Evolutionary conservation across 2,797 vertebrate species (phyloP), one percentile per base, ranked within the genome.

Genomic region (Gymnodraco acuticeps): DNA sequence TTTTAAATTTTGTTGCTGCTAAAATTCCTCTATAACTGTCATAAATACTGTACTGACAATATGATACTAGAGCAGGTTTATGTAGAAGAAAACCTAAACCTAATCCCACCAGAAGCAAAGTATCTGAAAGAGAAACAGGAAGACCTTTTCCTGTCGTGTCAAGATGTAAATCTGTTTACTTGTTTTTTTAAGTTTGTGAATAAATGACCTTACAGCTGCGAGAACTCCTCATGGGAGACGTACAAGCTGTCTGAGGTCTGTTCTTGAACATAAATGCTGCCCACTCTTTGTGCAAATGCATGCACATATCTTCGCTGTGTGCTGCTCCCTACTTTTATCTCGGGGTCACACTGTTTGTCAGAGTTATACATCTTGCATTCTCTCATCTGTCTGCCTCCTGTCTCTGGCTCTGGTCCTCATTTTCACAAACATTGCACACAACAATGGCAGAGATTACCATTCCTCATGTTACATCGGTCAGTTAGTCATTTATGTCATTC

Each of bases 291-390:
- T 75, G 85, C 75, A 80, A 86, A 84, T 78, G 11, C 47, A 81
- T 82, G 75, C 75, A 70, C 76, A 86, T 80, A 83, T 81, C 47
- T 64, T 78, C 38, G 6, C 60, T 45, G 75, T 54, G 50, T 61
- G 65, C 53, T 67, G 38, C 63, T 73, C 60, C 61, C 47, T 64
- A 17, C 79, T 62, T 78, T 59, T 60, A 70, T 75, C 53, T 81
- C 55, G 19, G 70, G 73, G 79, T 81, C 78, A 72, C 50, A 2
- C 54, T 42, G 62, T 82, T 90, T 83, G 78, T 82, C 82, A 71
- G 68, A 71, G 65, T 77, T 77, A 80, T 86, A 75, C 81, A 69
- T 84, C 81, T 83, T 42, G n/a, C 61, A 62, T 65, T 54, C 33
- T 16, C 47, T 38, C 33, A 38, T 38, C 33, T 38, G 55, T 64